Evolutionary conservation across 2,113 vertebrate species (phyloP), one percentile per base, ranked within the genome.

Genomic region (Heptranchias perlo): DNA sequence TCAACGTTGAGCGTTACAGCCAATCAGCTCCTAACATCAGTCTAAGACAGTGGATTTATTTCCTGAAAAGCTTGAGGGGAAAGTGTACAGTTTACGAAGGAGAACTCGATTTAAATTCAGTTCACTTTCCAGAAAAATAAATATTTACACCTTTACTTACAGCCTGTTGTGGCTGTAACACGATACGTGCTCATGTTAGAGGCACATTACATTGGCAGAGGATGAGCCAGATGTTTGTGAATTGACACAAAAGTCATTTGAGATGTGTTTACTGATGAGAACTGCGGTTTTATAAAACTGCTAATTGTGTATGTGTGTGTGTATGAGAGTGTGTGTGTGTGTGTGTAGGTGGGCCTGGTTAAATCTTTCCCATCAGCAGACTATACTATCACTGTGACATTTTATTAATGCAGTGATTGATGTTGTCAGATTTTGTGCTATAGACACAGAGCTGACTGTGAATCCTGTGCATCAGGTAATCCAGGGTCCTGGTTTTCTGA

Each of bases 401-500:
- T 14, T 54, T 61, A 92, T 82, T 82, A 16, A 82, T 31, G 52
- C 52, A 91, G 1, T 58, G 52, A 58, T 61, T 91, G 52, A 65
- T 62, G 47, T 13, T 87, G 84, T 54, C 86, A 54, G 47, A 89
- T 89, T 11, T 54, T 87, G 86, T 89, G n/a, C n/a, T 82, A 13
- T 3, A 14, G 11, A 31, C 86, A 10, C 54, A 58, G 18, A 49
- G 28, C 52, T 35, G 87, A 35, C 87, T n/a, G 49, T 67, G 93
- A 94, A 67, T 94, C 62, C 93, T 47, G 25, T 47, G 21, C 1
- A 65, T 47, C 93, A 28, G 93, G 39, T 67, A 67, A 67, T 94
- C 93, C 93, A 49, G 62, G 25, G 13, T 94, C 93, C 93, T 67
- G 62, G 61, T 64, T 94, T 94, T 94, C 21, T 47, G 44, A 94